A percentile compares a stretch with the other conserved stretches of the same genome.
These are phyloP conservation scores for Rhizoglyphus robini DNA, from an alignment of 1,140 invertebrate genomes.

Conservation along the genomic window DNA sequence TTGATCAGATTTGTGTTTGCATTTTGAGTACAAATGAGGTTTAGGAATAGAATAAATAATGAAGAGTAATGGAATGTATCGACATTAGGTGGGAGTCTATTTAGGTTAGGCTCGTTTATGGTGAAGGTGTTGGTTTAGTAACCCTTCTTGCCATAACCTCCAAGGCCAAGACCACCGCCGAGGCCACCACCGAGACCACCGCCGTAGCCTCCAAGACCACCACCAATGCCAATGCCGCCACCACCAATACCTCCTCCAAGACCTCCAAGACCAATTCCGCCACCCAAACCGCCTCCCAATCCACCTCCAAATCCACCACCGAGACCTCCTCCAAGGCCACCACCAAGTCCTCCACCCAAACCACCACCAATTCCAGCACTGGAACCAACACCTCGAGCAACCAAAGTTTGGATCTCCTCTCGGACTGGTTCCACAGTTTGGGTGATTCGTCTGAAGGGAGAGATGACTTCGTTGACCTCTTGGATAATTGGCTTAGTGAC, in stretches of 20 bases:
- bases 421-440: slow-evolving; percentile 13
- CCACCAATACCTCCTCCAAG: background rate
- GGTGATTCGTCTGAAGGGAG: slow-evolving; percentile 12
- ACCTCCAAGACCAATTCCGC: too few species aligned
- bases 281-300: too few species aligned
- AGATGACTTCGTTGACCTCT: slow-evolving; percentile 18
- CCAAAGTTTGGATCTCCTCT: slow-evolving; percentile 19
- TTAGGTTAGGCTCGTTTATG: too few species aligned
- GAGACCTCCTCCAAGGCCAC: background rate
- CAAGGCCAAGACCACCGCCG: slow-evolving; percentile 6
- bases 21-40: too few species aligned
- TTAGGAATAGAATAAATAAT: too few species aligned
- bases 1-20: too few species aligned
- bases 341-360: background rate
- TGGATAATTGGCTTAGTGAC: slow-evolving; percentile 21
- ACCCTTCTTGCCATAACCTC: background rate
- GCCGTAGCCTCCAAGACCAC: background rate
- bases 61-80: too few species aligned
- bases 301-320: too few species aligned
- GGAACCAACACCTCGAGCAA: slow-evolving; percentile 10
- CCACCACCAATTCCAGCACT: too few species aligned
- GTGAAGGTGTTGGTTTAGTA: too few species aligned
- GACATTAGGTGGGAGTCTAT: too few species aligned
- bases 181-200: background rate
- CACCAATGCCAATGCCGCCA: background rate